Base-by-base conservation (phyloP, 2,888 invertebrate species). In the Gisinianus flammeolus region DNA sequence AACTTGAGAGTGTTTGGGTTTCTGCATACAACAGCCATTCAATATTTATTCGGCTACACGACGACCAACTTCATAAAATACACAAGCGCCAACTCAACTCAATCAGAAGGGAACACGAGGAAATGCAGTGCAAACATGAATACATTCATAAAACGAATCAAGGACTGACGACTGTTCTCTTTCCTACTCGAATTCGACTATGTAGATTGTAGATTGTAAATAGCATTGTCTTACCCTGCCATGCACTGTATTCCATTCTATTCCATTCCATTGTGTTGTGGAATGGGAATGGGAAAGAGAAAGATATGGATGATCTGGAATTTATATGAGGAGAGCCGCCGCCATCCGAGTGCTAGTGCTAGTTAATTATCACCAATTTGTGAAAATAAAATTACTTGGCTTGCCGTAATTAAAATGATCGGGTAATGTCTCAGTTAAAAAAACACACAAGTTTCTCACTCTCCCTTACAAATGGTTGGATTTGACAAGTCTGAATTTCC, bases 331-430 rank as follows among this genome's bases (percentile, higher is more conserved):
- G 5, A 12, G 12, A 35, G 12, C 5, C n/a, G 56, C 56, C 4
- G 12, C 12, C 4, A 56, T 22, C 8, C 56, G 1, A n/a, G 22
- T 58, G 4, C 6, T 58, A n/a, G 56, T 58, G 22, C 56, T 62
- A 26, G 24, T 62, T 24, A 54, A 54, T 54, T 54, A 54, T 54
- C 54, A 54, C 54, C 54, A 54, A 54, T 54, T 54, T 54, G 54
- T n/a, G 54, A 54, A 54, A 54, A 54, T 54, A 54, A 54, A 54
- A 54, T 54, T 54, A 54, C 54, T n/a, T 54, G 16, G n/a, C 54
- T 54, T n/a, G 3, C 19, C 16, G 54, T 54, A 54, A 54, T 54
- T 54, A 54, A 54, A 28, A 5, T 26, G 12, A 26, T 12, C 26
- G 2, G 44, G 28, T 62, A 62, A 62, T 62, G 62, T 62, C 26